Conservation (phyloP, 2,888 invertebrate genomes). For the Parnassius apollo region DNA sequence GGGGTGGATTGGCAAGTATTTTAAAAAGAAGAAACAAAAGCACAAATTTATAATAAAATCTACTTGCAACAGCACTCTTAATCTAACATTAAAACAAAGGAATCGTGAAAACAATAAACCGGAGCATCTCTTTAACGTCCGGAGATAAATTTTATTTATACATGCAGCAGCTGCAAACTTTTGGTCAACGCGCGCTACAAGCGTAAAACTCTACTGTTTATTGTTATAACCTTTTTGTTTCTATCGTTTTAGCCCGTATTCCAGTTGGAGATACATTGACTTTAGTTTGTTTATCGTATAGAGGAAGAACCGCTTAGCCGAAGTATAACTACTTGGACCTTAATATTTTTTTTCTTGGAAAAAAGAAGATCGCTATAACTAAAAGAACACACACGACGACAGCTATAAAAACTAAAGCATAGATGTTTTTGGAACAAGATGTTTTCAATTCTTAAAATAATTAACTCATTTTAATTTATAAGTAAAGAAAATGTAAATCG, state of each 20-base stretch:
- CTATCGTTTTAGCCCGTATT: constrained; percentile 49
- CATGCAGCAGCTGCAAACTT: constrained; percentile 78
- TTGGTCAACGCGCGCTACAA: constrained; percentile 72
- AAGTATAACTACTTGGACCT: constrained; percentile 21
- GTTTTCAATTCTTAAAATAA: too few relatives aligned
- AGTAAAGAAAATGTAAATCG: too few relatives aligned
- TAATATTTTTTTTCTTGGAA: constrained; percentile 3
- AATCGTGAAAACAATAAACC: constrained; percentile 62
- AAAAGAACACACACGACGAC: constrained; percentile 53
- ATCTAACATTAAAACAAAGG: constrained; percentile 31
- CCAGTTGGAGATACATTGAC: constrained; percentile 30
- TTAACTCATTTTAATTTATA: too few relatives aligned
- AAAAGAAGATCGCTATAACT: constrained; percentile 18
- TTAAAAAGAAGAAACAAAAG: neutral
- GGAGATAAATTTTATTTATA: constrained; percentile 80
- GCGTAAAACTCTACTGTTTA: constrained; percentile 52
- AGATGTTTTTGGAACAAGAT: too few relatives aligned
- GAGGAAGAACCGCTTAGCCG: constrained; percentile 40
- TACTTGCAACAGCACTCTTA: constrained; percentile 16
- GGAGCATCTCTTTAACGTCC: constrained; percentile 68
- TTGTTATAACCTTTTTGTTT: constrained; percentile 66
- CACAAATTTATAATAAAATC: neutral
- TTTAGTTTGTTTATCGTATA: constrained; percentile 51
- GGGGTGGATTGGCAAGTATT: too few relatives aligned
- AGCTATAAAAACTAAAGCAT: constrained; percentile 3